These are phyloP conservation scores for Synaphobranchus kaupii DNA, from an alignment of 2,797 vertebrate species.

Conservation along the genomic window DNA sequence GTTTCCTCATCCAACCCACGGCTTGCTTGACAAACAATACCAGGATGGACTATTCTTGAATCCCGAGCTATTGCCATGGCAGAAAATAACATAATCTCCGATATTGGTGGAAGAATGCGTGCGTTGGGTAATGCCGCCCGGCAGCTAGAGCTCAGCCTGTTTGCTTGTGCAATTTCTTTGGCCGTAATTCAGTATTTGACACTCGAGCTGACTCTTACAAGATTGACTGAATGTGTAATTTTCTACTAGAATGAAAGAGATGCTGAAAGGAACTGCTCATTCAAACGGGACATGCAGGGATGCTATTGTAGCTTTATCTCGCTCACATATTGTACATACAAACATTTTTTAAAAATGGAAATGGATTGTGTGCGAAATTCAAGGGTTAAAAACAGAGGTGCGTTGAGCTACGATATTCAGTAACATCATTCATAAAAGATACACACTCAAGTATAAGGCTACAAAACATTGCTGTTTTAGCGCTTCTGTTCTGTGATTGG, in stretches of 20 bases:
- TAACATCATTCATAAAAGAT: no score
- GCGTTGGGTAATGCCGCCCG: background rate
- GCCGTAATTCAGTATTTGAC: background rate
- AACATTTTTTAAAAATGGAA: no score
- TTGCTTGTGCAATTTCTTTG: background rate
- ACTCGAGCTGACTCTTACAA: background rate
- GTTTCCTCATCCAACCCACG: background rate
- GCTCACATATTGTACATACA: no score
- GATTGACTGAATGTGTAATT: background rate
- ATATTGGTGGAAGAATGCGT: background rate
- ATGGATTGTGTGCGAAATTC: no score
- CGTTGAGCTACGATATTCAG: no score
- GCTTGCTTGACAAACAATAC: background rate
- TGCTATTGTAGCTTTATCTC: background rate
- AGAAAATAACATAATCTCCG: background rate
- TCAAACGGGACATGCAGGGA: background rate
- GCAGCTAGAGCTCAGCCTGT: background rate
- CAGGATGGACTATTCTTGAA: background rate
- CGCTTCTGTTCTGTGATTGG: no score
- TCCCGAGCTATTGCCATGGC: background rate
- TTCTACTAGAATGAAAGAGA: background rate
- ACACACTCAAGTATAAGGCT: no score
- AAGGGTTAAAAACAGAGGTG: no score
- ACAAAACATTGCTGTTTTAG: no score
- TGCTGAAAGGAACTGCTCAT: background rate